Conservation (phyloP, 2,797 vertebrate genomes). For the Melanotaenia trifasciata region DNA sequence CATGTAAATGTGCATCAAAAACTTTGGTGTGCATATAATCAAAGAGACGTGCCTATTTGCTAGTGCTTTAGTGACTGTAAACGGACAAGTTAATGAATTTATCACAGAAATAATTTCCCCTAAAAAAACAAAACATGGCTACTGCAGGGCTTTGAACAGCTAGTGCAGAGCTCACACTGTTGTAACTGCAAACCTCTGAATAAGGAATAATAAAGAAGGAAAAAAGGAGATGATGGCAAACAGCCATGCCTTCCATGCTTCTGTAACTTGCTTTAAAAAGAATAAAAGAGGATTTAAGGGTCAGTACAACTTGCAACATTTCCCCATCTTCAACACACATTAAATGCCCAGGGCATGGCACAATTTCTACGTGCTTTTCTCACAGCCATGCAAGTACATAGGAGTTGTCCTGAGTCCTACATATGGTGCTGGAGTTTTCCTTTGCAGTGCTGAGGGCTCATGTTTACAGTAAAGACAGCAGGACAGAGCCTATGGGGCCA, state of each 20-base stretch:
- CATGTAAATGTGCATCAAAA: neutral
- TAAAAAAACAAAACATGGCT: neutral
- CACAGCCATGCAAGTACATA: constrained; percentile 73
- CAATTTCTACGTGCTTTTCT: constrained; percentile 51
- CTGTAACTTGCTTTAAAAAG: constrained; percentile 52
- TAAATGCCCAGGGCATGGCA: constrained; percentile 38
- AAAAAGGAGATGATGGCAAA: constrained; percentile 58
- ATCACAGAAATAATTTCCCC: neutral
- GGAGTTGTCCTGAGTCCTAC: constrained; percentile 59
- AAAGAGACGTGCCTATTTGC: neutral
- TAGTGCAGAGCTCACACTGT: neutral
- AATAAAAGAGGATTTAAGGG: constrained; percentile 25
- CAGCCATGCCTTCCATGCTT: constrained; percentile 79
- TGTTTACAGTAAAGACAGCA: constrained; percentile 46
- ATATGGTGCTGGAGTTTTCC: constrained; percentile 9
- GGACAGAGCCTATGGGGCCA: constrained; percentile 66
- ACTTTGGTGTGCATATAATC: neutral
- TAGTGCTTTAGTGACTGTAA: neutral
- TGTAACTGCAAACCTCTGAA: constrained; percentile 38
- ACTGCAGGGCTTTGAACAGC: neutral
- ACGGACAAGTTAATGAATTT: neutral
- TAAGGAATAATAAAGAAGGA: constrained; percentile 20
- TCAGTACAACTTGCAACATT: constrained; percentile 43
- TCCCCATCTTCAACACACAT: constrained; percentile 18
- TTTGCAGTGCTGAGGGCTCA: constrained; percentile 27